Base-by-base conservation (phyloP, 2,113 vertebrate genomes). In the Pogonocichla stellata region DNA sequence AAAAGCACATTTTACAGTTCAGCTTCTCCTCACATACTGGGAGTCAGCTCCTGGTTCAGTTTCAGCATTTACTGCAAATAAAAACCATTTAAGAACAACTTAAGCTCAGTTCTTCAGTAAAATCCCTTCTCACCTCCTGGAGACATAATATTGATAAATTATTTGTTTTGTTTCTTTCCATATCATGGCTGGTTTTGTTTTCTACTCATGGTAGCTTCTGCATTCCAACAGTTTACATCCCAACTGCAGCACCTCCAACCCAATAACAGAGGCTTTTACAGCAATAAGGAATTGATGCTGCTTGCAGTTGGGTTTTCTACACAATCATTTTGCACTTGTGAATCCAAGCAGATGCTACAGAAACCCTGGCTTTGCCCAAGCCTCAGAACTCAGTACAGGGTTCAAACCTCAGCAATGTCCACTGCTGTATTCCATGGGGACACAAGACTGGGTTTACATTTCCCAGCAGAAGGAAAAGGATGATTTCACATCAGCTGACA, bases 101-200 rank as follows among this genome's bases (percentile, higher is more conserved):
- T 25, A 22, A 51, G n/a, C 15, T 40, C 56, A 22, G 19, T 31
- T 70, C 64, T 80, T 57, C 54, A 91, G 48, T 17, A 53, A 67
- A 80, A 58, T 40, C 34, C 56, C 53, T 71, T 28, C 70, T 65
- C 25, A 78, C 26, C 33, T 66, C 42, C 54, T 50, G 13, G 7
- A 82, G 34, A 74, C 22, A 20, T 0, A 0, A 9, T 38, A 71
- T 1, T 4, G 24, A 69, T 23, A n/a, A 38, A 38, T 34, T 29
- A 17, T 22, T 86, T 24, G 13, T 26, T 64, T 70, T 72, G 34
- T n/a, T 51, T 36, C 53, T 48, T 80, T 19, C 42, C 50, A 54
- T 31, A 19, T 34, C 74, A 51, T 3, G 14, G 29, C 15, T 38
- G 17, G 8, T 23, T 81, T 86, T 74, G 34, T 57, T 82, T 51